Evolutionary conservation across 2,113 vertebrate genomes (phyloP), one percentile per base, ranked within the genome.

Genomic region (Pluvianellus socialis): DNA sequence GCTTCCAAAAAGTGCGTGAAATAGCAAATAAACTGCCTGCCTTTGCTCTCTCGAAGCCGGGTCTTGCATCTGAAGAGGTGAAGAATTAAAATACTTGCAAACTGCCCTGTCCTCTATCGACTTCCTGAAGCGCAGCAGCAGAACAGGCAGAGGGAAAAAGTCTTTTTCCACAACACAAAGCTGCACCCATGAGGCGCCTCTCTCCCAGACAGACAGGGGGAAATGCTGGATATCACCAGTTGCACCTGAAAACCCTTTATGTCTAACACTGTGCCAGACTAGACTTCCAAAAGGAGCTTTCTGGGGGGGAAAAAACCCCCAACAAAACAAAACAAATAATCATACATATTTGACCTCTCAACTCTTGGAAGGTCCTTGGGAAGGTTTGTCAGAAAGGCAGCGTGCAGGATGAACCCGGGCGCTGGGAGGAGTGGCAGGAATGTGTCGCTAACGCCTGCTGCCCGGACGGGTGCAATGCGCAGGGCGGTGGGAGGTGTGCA

Each of bases 401-500:
- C 2, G 0, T 38, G 38, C 55, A 62, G 59, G 42, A 24, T 84
- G 55, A 58, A 14, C 55, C 20, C 0, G 1, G 27, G 38, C 10
- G 7, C 2, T 52, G 83, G 33, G 53, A 92, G 71, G 62, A 67
- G 49, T 6, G 15, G 58, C 52, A 50, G 74, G n/a, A n/a, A 70
- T 26, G 26, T 16, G 28, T 38, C 61, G 19, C 61, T 18, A 18
- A 13, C 9, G 16, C 16, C 16, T n/a, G 38, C 42, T n/a, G 59
- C n/a, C 24, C 16, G 76, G 49, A 5, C 1, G 2, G 30, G 7
- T 0, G 0, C 6, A 28, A 30, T 21, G 70, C 23, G 44, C 32
- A 28, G 44, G 66, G 52, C 7, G 4, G 50, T 33, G 35, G 71
- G 40, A 75, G 79, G n/a, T 59, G 65, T 84, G 80, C 81, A 73